These are phyloP conservation scores for Anabas testudineus DNA, from an alignment of 2,797 vertebrate genomes.

Conservation along the genomic window DNA sequence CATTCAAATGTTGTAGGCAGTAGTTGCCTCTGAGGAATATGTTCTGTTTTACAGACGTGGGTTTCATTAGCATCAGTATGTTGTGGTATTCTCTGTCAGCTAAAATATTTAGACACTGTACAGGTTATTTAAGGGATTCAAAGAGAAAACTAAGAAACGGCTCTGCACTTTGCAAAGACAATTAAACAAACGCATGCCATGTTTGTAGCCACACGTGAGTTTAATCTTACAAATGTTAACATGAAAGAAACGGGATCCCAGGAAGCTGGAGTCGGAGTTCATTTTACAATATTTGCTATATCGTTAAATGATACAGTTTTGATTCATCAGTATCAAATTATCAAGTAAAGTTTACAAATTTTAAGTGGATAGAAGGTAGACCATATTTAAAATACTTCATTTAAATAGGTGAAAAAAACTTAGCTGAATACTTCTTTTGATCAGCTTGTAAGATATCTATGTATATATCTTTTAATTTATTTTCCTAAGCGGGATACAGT, in stretches of 20 bases:
- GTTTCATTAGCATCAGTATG: conserved; percentile 57
- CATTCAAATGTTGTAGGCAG: conserved; percentile 39
- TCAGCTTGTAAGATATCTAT: conserved; percentile 51
- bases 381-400: conserved; percentile 4
- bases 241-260: neutral
- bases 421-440: conserved; percentile 40
- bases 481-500: conserved; percentile 31
- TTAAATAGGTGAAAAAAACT: too few relatives aligned
- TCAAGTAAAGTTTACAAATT: neutral
- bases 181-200: neutral
- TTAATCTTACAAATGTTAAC: neutral
- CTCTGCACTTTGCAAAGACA: neutral
- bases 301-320: neutral
- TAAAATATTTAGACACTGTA: conserved; percentile 36
- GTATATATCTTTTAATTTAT: too few relatives aligned
- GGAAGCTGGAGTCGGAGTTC: neutral
- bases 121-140: conserved; percentile 37
- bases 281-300: too few relatives aligned
- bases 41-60: conserved; percentile 55
- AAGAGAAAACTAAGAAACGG: neutral
- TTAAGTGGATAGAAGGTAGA: neutral
- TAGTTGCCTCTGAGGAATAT: conserved; percentile 58
- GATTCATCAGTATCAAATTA: conserved; percentile 2
- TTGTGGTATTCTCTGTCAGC: conserved; percentile 44
- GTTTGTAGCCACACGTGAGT: neutral